These are phyloP conservation scores for Ceryle rudis DNA, from an alignment of 2,797 vertebrate genomes.

Conservation along the genomic window DNA sequence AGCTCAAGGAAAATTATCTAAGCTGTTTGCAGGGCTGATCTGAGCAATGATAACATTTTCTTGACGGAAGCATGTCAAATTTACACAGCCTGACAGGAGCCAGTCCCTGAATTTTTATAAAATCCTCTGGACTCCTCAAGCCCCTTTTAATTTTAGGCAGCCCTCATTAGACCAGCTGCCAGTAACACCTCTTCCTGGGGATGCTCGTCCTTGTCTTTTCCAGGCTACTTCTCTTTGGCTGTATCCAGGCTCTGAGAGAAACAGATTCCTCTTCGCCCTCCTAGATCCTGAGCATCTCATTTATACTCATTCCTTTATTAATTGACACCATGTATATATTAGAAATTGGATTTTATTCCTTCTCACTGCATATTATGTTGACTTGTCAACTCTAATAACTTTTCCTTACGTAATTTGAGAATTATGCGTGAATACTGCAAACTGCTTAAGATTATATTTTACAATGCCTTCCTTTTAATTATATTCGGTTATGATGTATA, in stretches of 20 bases:
- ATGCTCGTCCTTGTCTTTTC: not conserved
- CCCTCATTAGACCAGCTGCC: not conserved
- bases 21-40: not conserved
- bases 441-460: not conserved
- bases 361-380: not conserved
- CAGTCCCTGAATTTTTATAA: not conserved
- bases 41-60: not conserved
- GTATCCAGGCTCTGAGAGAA: not conserved
- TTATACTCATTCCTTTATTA: conserved; percentile 8
- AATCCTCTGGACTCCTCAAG: not conserved
- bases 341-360: not conserved
- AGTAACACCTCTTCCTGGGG: not conserved
- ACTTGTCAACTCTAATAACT: not conserved
- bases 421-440: not conserved
- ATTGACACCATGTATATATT: not conserved
- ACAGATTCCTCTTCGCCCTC: not conserved
- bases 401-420: not conserved
- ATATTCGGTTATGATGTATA: not conserved
- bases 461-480: not conserved
- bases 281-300: not conserved
- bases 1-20: not conserved
- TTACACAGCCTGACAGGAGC: not conserved
- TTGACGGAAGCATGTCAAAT: not conserved
- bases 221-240: not conserved
- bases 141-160: not conserved